Evolutionary conservation across 2,797 vertebrate genomes (phyloP), one percentile per base, ranked within the genome.

Genomic region (Falco cherrug): DNA sequence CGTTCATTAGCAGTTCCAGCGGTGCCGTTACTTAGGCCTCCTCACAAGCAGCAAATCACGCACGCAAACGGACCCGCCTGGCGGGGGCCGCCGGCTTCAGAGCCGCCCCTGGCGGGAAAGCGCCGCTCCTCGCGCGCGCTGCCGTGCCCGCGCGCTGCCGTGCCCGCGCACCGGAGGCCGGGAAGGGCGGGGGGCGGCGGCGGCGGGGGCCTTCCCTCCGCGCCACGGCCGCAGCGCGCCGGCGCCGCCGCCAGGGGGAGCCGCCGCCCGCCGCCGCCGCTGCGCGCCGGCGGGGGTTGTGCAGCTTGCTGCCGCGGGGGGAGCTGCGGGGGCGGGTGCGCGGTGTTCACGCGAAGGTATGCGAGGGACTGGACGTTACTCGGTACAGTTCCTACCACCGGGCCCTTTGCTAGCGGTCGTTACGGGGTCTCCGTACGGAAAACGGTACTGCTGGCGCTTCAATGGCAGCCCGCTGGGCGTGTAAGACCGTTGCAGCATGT

Each of bases 1-100:
- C 11, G n/a, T n/a, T 65, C 24, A 1, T 5, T 18, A 13, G 35
- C 59, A 33, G 37, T 56, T 31, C 5, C 6, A 41, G 9, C 4
- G 3, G 43, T 21, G 60, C 45, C 39, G 67, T 69, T 50, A 24
- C 51, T 28, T 6, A 10, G 61, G 45, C 60, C 74, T 51, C 6
- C 22, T 45, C 4, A 3, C 59, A 6, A 35, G 61, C 47, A 21
- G 69, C 33, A 20, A 2, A 6, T 8, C 3, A 19, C 5, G 0
- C 33, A 1, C 0, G 6, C 50, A 21, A 1, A 4, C 61, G 1
- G 15, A 5, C 8, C 21, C 4, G 21, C 5, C 43, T 9, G 8
- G 25, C 6, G 5, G 4, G 21, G 13, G 8, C 51, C 13, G 26
- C 61, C 5, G 5, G 45, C 31, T 16, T 0, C 1, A 13, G 14